Conservation (phyloP, 2,888 invertebrate genomes). For the Heteromurus nitidus region DNA sequence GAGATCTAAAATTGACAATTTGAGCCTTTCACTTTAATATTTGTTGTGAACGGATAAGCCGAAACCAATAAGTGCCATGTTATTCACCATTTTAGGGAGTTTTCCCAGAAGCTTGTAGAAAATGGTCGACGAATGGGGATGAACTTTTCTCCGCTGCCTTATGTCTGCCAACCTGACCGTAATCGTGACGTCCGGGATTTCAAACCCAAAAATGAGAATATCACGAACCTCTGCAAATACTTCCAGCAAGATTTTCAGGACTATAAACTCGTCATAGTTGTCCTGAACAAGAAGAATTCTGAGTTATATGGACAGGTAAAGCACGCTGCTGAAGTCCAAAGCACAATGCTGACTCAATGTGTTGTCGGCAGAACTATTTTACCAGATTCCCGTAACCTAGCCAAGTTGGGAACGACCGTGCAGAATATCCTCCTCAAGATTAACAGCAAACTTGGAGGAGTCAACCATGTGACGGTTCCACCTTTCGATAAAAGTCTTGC, state of each 20-base stretch:
- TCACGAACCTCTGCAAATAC: not conserved
- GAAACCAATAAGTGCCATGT: not conserved
- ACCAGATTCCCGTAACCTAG: not conserved
- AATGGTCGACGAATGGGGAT: conserved; percentile 21
- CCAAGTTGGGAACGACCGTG: conserved; percentile 65
- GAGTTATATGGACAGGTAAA: conserved; percentile 54
- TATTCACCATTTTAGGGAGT: not conserved
- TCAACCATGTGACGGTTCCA: conserved; percentile 73
- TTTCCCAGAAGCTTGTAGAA: not conserved
- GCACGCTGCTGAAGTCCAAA: conserved; percentile 63
- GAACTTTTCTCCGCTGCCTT: not conserved
- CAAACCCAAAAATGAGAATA: not conserved
- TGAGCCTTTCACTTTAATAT: too few species aligned
- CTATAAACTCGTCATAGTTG: conserved; percentile 12
- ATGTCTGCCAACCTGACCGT: not conserved
- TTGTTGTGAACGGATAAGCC: not conserved
- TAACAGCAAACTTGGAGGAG: conserved; percentile 76
- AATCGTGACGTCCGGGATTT: not conserved
- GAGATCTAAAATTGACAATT: not conserved
- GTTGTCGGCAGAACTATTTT: conserved; percentile 71
- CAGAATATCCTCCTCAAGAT: conserved; percentile 75
- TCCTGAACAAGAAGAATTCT: conserved; percentile 32
- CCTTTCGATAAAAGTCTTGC: not conserved
- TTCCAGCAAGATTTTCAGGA: conserved; percentile 23
- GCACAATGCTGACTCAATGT: conserved; percentile 75